Percentiles rank a stretch among this genome's conserved stretches.
These are phyloP conservation scores for Vanessa cardui DNA, from an alignment of 2,888 invertebrate species.

Conservation along the genomic window DNA sequence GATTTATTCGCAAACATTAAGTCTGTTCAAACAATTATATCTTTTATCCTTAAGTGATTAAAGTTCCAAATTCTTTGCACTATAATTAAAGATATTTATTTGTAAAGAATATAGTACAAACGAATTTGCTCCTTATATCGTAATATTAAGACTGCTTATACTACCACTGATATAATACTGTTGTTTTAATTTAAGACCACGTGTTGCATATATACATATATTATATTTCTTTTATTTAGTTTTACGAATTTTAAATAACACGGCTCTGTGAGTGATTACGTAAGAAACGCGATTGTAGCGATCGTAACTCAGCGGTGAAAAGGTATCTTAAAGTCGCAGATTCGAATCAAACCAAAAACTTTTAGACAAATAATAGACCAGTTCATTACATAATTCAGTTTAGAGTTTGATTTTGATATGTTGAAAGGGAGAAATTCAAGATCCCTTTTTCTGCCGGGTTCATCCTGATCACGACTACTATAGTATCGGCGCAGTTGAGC, in stretches of 20 bases:
- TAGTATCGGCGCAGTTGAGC: too few species aligned
- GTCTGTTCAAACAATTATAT: not conserved
- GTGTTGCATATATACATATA: constrained; percentile 9
- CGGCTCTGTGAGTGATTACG: constrained; percentile 1
- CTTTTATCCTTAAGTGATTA: not conserved
- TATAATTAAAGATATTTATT: constrained; percentile 1
- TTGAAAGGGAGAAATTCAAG: too few species aligned
- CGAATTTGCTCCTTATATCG: not conserved
- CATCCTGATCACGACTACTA: too few species aligned
- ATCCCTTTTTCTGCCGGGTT: too few species aligned
- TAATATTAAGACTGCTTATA: not conserved
- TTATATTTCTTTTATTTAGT: not conserved
- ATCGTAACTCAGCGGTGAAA: not conserved
- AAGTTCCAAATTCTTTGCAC: not conserved
- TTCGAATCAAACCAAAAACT: too few species aligned
- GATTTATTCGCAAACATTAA: constrained; percentile 33
- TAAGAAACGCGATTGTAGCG: not conserved
- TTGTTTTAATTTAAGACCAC: constrained; percentile 7
- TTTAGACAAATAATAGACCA: too few species aligned
- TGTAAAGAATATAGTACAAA: not conserved
- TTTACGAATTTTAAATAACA: not conserved
- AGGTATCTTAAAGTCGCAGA: not conserved
- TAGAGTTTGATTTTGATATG: too few species aligned
- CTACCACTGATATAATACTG: not conserved
- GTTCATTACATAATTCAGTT: too few species aligned